Base-by-base conservation (phyloP, 2,888 invertebrate genomes). In the Tetheella fluctuosa region DNA sequence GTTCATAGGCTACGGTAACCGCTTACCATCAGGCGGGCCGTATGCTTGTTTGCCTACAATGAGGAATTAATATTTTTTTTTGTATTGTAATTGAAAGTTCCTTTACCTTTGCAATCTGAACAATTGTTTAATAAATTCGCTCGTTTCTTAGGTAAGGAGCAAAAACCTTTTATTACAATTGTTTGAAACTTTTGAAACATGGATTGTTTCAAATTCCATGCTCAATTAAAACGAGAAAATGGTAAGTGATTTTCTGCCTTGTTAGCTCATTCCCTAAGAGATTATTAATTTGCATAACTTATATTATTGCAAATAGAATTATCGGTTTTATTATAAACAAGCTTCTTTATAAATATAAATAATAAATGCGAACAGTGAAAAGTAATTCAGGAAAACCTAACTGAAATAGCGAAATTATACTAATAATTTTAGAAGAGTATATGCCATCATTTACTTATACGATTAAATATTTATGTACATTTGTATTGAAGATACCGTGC, bases 161-260 rank as follows among this genome's bases (percentile, higher is more conserved):
- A 20, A 48, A 48, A 48, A 20, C 48, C 48, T 20, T 48, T 48
- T 48, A n/a, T 42, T 63, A 37, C 60, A 65, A 62, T 64, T 68
- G 55, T 65, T 59, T 61, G 59, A 69, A 70, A 70, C 60, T 72
- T 71, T 64, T 64, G 59, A 63, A 74, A 66, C 65, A 67, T 61
- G 64, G 64, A 63, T 71, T 64, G 70, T 73, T 67, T 74, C 79
- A 73, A 82, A 81, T 81, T 75, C 74, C 70, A 73, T 66, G 69
- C 73, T 76, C 82, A 78, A 81, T 83, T 84, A 80, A 78, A 81
- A 79, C 73, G 74, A 77, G 77, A 78, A 76, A 76, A 72, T 62
- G 66, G 64, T 65, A 62, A 57, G 63, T 65, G 64, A 70, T 79
- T 79, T 79, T 74, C 77, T 74, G 74, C 69, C 71, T 78, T 77